A percentile compares a stretch with the other conserved stretches of the same genome.
Conservation (phyloP, 2,113 vertebrate genomes). For the Notechis scutatus region DNA sequence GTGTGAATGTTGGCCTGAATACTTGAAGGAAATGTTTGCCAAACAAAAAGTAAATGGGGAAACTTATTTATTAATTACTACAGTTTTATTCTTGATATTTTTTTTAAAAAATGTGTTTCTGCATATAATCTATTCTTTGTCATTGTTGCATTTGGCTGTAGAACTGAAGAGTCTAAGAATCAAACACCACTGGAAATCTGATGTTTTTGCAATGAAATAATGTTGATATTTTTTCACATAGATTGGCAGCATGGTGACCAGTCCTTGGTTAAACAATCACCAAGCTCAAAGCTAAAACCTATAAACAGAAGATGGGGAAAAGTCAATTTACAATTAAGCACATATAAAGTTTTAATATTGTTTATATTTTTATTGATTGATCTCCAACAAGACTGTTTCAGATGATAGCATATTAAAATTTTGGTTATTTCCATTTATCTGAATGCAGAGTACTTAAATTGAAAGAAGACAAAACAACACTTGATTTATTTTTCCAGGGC, state of each 20-base stretch:
- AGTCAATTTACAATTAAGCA: background rate
- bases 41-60: background rate
- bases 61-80: background rate
- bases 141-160: background rate
- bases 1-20: background rate
- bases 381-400: background rate
- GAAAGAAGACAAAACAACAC: background rate
- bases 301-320: background rate
- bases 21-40: background rate
- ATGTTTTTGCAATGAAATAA: background rate
- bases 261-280: background rate
- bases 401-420: background rate
- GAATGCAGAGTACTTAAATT: background rate
- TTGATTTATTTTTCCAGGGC: background rate
- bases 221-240: background rate
- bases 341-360: background rate
- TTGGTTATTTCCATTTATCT: background rate
- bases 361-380: background rate
- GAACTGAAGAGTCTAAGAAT: background rate
- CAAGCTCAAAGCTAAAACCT: background rate
- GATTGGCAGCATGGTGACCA: background rate
- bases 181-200: background rate
- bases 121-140: background rate
- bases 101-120: background rate
- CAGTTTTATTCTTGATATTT: background rate